A percentile compares a stretch with the other conserved stretches of the same genome.
These are phyloP conservation scores for Lithobates sylvaticus DNA, from an alignment of 2,797 vertebrate genomes.

Conservation along the genomic window DNA sequence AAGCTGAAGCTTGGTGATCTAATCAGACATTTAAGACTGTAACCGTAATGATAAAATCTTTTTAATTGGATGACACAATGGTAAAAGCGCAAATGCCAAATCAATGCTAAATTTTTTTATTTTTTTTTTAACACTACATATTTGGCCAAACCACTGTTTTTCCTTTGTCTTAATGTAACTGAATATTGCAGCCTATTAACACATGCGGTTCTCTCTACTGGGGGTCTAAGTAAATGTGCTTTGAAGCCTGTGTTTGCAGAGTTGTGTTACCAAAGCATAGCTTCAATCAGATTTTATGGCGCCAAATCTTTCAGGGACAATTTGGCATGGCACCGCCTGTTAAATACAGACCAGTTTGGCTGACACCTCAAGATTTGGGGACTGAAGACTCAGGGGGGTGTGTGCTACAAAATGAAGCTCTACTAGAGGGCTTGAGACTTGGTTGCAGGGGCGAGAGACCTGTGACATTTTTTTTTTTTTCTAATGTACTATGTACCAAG, in stretches of 20 bases:
- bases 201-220: not conserved
- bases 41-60: too few relatives aligned
- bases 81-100: too few relatives aligned
- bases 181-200: not conserved
- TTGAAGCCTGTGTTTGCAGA: not conserved
- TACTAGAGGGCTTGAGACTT: not conserved
- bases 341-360: not conserved
- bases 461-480: not conserved
- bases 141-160: too few relatives aligned
- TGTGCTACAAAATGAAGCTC: not conserved
- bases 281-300: not conserved
- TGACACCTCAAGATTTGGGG: not conserved
- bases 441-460: conserved; percentile 5
- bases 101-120: too few relatives aligned
- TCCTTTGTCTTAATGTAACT: too few relatives aligned
- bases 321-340: conserved; percentile 3
- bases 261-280: not conserved
- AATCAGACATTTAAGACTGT: too few relatives aligned
- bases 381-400: conserved; percentile 14
- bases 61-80: too few relatives aligned
- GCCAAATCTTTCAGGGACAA: not conserved
- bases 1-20: not conserved
- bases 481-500: conserved; percentile 18
- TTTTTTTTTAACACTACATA: too few relatives aligned
- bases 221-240: not conserved